These are phyloP conservation scores for Furcula furcula DNA, from an alignment of 2,888 invertebrate genomes.

Conservation along the genomic window DNA sequence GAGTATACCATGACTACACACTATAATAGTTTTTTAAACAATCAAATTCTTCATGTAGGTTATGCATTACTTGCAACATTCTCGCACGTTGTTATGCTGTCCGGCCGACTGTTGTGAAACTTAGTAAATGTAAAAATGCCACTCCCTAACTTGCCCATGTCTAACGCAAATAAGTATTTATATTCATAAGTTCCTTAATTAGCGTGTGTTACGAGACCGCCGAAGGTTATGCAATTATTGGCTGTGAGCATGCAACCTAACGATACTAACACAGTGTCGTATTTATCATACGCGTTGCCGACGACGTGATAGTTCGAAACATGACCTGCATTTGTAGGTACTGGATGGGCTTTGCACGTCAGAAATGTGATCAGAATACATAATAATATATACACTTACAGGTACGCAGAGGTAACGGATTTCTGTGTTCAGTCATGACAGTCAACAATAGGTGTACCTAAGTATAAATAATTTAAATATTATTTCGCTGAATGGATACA, in stretches of 20 bases:
- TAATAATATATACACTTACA: constrained; percentile 42
- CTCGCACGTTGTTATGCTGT: constrained; percentile 15
- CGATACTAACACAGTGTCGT: constrained; percentile 28
- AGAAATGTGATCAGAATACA: constrained; percentile 62
- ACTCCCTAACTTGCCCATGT: constrained; percentile 30
- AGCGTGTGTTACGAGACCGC: constrained; percentile 40
- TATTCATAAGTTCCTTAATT: constrained; percentile 44
- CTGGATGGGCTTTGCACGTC: constrained; percentile 44
- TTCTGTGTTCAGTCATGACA: too few relatives aligned
- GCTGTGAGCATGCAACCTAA: constrained; percentile 26
- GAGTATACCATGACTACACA: too few relatives aligned
- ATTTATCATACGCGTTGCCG: constrained; percentile 27
- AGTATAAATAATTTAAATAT: too few relatives aligned
- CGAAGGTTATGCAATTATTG: constrained; percentile 41
- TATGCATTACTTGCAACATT: constrained; percentile 31
- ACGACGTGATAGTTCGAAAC: constrained; percentile 43
- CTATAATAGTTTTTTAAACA: too few relatives aligned
- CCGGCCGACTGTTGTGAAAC: constrained; percentile 36
- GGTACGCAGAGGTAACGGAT: constrained; percentile 19
- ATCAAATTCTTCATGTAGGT: too few relatives aligned
- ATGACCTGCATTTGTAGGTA: constrained; percentile 28
- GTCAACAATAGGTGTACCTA: too few relatives aligned
- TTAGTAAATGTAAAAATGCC: constrained; percentile 34
- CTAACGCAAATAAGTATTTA: constrained; percentile 20
- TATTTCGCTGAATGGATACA: too few relatives aligned